Percentiles rank a stretch among this genome's conserved stretches.
These are phyloP conservation scores for Melanotaenia trifasciata DNA, from an alignment of 2,797 vertebrate species.

Conservation along the genomic window DNA sequence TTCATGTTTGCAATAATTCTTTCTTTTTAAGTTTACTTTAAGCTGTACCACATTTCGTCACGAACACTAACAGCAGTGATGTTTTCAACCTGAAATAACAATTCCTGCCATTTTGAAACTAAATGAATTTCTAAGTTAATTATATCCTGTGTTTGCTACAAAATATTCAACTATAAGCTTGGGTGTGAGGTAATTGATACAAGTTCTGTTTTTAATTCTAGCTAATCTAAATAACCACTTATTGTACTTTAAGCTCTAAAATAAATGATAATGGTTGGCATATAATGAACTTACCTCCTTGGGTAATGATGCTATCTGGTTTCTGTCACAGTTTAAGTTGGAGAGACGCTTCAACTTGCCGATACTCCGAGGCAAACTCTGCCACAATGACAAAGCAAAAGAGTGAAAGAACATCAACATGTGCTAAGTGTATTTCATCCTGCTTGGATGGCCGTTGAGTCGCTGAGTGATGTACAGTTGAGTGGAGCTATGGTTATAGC, in stretches of 20 bases:
- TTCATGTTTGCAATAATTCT: not conserved
- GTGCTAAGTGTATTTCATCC: not conserved
- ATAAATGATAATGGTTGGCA: not conserved
- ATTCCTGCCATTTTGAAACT: not conserved
- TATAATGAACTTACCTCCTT: conserved; percentile 89
- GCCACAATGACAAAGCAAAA: conserved; percentile 33
- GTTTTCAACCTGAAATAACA: not conserved
- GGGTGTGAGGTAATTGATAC: no score
- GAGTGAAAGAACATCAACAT: not conserved
- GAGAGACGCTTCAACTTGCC: conserved; percentile 95
- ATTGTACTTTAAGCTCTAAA: not conserved
- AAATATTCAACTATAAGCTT: no score
- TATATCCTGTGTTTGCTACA: not conserved
- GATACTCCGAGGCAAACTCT: conserved; percentile 94
- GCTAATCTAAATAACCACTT: not conserved
- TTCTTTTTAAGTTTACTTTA: not conserved
- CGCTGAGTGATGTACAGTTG: not conserved
- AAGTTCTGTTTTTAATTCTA: not conserved
- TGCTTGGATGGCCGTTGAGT: not conserved
- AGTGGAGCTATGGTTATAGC: not conserved
- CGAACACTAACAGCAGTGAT: not conserved
- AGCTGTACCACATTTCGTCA: not conserved
- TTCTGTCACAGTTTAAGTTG: conserved; percentile 97
- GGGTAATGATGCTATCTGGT: conserved; percentile 91
- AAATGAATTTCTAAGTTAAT: not conserved